A percentile compares a stretch with the other conserved stretches of the same genome.
phyloP scores from a whole-genome alignment of 2,113 vertebrate genomes.

The Ictalurus furcatus region DNA sequence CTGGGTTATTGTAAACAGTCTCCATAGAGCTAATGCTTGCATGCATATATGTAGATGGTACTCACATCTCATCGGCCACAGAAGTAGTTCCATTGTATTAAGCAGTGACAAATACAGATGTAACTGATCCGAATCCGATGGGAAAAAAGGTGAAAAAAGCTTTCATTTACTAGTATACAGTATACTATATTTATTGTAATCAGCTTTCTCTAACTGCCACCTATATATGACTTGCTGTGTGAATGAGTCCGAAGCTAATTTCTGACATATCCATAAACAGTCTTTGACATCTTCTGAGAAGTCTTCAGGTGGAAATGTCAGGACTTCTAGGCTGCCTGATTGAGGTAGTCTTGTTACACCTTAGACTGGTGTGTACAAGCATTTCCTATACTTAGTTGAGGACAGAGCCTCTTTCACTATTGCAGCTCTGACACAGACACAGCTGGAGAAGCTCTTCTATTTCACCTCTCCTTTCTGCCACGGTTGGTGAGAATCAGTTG shows the following conservation, averaged over 20 bases:
- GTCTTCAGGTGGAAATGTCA: not conserved
- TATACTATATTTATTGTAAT: not conserved
- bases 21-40: not conserved
- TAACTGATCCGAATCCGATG: not conserved
- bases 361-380: not conserved
- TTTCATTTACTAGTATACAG: not conserved
- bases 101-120: not conserved
- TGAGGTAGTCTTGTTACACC: not conserved
- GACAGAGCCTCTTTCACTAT: not conserved
- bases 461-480: not conserved
- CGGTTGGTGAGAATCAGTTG: not conserved
- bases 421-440: not conserved
- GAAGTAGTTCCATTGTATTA: not conserved
- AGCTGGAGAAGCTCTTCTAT: not conserved
- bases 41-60: not conserved
- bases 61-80: not conserved
- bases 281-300: not conserved
- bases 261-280: not conserved
- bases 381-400: not conserved
- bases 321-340: not conserved
- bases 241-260: not conserved
- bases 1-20: not conserved
- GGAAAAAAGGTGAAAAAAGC: not conserved
- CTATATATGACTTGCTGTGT: not conserved
- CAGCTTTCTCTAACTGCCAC: not conserved